Conservation (phyloP, 2,113 vertebrate genomes). For the Mormoops blainvillei region DNA sequence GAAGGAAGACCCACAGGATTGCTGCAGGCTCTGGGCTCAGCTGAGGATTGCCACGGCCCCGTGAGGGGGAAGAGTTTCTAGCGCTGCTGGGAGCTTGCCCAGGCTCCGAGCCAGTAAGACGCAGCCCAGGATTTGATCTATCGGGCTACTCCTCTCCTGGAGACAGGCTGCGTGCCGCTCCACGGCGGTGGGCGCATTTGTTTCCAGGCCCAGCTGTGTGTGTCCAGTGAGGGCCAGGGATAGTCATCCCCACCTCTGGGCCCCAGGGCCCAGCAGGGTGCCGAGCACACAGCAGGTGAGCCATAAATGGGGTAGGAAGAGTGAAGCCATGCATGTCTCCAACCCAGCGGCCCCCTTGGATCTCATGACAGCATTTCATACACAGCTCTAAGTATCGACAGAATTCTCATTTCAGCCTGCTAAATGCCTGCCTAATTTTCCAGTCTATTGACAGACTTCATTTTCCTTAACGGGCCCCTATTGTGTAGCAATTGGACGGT, state of each 20-base stretch:
- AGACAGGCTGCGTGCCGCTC: not conserved
- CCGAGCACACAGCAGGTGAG: not conserved
- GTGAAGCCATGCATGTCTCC: not conserved
- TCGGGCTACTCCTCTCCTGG: fast-evolving
- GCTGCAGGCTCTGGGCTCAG: not conserved
- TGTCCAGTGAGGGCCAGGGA: not conserved
- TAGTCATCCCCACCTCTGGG: not conserved
- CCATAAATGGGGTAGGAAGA: not conserved
- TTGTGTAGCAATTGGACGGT: slow-evolving; percentile 42
- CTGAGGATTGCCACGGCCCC: not conserved
- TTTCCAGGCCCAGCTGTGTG: fast-evolving
- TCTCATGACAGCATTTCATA: slow-evolving; percentile 12
- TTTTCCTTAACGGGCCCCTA: slow-evolving; percentile 61
- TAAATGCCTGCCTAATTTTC: slow-evolving; percentile 64
- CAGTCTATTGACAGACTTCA: slow-evolving; percentile 64
- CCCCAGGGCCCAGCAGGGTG: too few relatives aligned
- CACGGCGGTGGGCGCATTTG: fast-evolving
- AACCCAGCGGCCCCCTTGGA: fast-evolving
- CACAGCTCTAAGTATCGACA: slow-evolving; percentile 2
- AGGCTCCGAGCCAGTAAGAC: not conserved
- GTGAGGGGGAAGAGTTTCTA: not conserved
- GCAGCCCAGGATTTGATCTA: not conserved
- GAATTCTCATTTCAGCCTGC: slow-evolving; percentile 48
- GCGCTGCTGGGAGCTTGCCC: not conserved
- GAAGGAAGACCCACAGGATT: not conserved